Base-by-base conservation (phyloP, 1,140 invertebrate species). In the Scaptomyza hsui region DNA sequence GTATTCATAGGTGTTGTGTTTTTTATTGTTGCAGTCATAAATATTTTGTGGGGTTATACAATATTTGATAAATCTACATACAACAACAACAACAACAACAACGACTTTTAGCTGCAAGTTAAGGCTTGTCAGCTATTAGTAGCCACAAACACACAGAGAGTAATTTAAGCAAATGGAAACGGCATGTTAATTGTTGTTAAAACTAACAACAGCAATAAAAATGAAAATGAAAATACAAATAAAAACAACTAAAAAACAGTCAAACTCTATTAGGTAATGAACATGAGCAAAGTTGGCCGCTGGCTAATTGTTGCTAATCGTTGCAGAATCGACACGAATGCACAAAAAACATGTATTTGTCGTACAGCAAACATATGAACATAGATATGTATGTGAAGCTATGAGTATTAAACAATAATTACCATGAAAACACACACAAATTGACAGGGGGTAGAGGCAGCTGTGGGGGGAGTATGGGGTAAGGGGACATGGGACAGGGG, bases 231-330 rank as follows among this genome's bases (percentile, higher is more conserved):
- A 59, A 9, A 13, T 12, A 19, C 19, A 56, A 57, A 13, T 24
- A 29, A 52, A 44, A 41, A 42, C n/a, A n/a, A n/a, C n/a, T n/a
- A 16, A 42, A 35, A 53, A 52, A 49, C 39, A 15, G 26, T 15
- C n/a, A 67, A 75, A 76, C 57, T 70, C 78, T 51, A 88, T 88
- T 88, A 88, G 78, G 82, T 72, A 86, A 82, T 88, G 82, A 75
- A 88, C 49, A 72, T 65, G 45, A 65, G 62, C 60, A 39, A 56
- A 77, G 37, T 75, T 68, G 73, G 53, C 64, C 48, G 73, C 45
- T 47, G 47, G 74, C 71, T 88, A 86, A 82, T 88, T 88, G 82
- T 78, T 81, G 82, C 77, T 86, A 88, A 86, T 86, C 82, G 82
- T 61, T 63, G 65, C 70, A 78, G 77, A 81, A 86, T 86, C 76